Base-by-base conservation (phyloP, 2,888 invertebrate species). In the Cantharis nigra region DNA sequence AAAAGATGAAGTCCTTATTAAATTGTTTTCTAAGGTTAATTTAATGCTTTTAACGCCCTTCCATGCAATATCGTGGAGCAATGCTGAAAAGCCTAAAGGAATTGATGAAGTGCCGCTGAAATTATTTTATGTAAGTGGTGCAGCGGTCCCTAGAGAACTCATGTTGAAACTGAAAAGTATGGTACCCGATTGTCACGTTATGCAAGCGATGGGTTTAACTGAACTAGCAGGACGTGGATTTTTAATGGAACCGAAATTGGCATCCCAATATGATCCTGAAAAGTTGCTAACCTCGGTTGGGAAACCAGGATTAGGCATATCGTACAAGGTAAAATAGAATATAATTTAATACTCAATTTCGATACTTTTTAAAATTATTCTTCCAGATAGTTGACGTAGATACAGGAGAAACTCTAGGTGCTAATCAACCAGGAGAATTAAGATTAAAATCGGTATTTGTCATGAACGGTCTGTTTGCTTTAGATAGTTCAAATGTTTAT, bases 361-460 rank as follows among this genome's bases (percentile, higher is more conserved):
- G 4, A 64, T 49, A 5, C n/a, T 1, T 11, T 18, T 18, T 3
- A 64, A 13, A 7, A 64, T 3, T 1, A 1, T 23, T 73, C 62
- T 88, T 88, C 14, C 82, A 91, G 91, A 80, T 91, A 63, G 85
- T 91, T 11, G 86, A 91, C 74, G 79, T 85, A 3, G 88, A 89
- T 10, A 90, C 90, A 0, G 86, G 87, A 75, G 83, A 89, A 84
- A 87, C 89, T 14, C 79, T 87, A 4, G 90, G 90, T 65, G 87
- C 90, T 1, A 89, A 90, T 77, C 81, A 87, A 14, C 84, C 86
- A 0, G 91, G 91, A 18, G 91, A 91, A 81, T 81, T 91, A 10
- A 89, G 90, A 87, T 9, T 91, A 1, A 90, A 89, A 85, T 88
- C 82, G 5, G 80, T 83, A 23, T 83, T 72, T 67, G 9, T 79